Evolutionary conservation across 2,797 vertebrate genomes (phyloP).

Genomic region (Takifugu rubripes): DNA sequence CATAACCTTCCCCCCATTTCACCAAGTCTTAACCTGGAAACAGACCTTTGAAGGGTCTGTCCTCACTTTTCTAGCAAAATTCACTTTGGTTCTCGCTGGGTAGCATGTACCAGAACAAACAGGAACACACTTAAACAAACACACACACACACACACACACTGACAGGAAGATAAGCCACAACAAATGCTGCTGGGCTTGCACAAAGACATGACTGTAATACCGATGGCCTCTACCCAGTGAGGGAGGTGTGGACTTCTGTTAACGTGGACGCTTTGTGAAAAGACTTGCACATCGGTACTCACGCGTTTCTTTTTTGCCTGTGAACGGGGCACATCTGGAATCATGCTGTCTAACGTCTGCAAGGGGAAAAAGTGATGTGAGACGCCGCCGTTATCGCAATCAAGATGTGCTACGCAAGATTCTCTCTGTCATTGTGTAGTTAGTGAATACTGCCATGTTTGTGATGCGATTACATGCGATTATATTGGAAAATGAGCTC

Average conservation of each 20-base stretch:
- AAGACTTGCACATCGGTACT: constrained; percentile 19
- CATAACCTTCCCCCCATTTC: too few species aligned
- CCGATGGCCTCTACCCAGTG: not conserved
- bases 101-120: constrained; percentile 7
- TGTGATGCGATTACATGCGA: not conserved
- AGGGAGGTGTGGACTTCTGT: not conserved
- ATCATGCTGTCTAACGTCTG: constrained; percentile 82
- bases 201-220: constrained; percentile 42
- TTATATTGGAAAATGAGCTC: constrained; percentile 47
- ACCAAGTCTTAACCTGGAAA: too few species aligned
- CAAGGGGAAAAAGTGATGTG: constrained; percentile 12
- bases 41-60: too few species aligned
- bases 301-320: constrained; percentile 86
- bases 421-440: too few species aligned
- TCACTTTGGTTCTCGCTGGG: not conserved
- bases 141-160: not conserved
- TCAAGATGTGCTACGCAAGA: too few species aligned
- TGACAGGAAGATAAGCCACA: constrained; percentile 38
- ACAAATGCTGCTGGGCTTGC: constrained; percentile 39
- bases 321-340: constrained; percentile 71
- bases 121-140: constrained; percentile 1
- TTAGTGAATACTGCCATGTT: not conserved
- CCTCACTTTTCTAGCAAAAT: too few species aligned
- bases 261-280: not conserved
- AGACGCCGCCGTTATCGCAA: not conserved